Base-by-base conservation (phyloP, 1,140 invertebrate genomes). In the Drosophila biarmipes region DNA sequence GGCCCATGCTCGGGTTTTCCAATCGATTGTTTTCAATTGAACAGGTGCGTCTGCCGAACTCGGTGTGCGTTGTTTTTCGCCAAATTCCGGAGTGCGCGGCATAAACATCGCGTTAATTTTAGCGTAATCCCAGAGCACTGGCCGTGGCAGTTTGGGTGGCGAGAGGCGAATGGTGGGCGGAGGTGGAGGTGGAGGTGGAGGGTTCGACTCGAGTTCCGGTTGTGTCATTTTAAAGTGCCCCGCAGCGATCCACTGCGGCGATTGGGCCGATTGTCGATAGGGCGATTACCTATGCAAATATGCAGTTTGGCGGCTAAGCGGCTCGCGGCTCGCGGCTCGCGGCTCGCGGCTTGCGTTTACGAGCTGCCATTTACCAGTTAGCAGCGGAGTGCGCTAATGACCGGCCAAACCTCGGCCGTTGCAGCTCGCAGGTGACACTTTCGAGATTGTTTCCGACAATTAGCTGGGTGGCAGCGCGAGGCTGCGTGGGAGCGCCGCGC, bases 251-350 rank as follows among this genome's bases (percentile, higher is more conserved):
- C n/a, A n/a, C n/a, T n/a, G n/a, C n/a, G n/a, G n/a, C n/a, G 27
- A 29, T 5, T 8, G 29, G 0, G 8, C 29, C 29, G 8, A 35
- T 42, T 68, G 56, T 12, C 62, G 35, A 62, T 66, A 61, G 24
- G 34, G 43, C 14, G 35, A 64, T 64, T 64, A 67, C 45, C 58
- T 43, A 67, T 67, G 63, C 63, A 67, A 67, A 64, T 64, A 67
- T 64, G 63, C 59, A 64, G 45, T 43, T 40, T 29, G 63, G 63
- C 63, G 35, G 57, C 14, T 62, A 40, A 62, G 48, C 56, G 56
- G 42, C n/a, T 24, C 14, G 19, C 62, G 24, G 51, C 55, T 68
- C 55, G 11, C 17, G 5, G n/a, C n/a, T n/a, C n/a, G 48, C 56
- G 56, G 42, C n/a, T 24, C 14, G 19, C 62, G 24, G 51, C 55